Base-by-base conservation (phyloP, 2,797 vertebrate genomes). In the Hemibagrus guttatus region DNA sequence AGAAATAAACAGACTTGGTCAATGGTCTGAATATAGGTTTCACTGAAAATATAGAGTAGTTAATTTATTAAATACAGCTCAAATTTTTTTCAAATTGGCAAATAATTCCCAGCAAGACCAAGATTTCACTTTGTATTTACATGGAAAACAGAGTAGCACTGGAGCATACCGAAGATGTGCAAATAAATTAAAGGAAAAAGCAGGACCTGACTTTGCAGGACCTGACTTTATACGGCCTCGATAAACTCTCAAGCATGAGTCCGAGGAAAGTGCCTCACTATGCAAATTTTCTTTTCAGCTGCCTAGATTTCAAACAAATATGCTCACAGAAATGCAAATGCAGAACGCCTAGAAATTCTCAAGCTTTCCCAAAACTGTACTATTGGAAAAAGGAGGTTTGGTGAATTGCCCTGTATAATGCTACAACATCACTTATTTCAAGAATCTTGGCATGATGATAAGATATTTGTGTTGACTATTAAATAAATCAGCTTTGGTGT, bases 241-340 rank as follows among this genome's bases (percentile, higher is more conserved):
- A 66, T 4, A 28, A 66, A 64, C 58, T 76, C 71, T 74, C n/a
- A 61, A 56, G 59, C 17, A 52, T 23, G 9, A 64, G 28, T 21
- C n/a, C 17, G 59, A 64, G 46, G 72, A 76, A 49, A 76, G 59
- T 66, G 72, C 71, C 46, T 49, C 14, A 28, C n/a, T 84, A 94
- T 94, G 94, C 93, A 95, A 95, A 96, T 92, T 7, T 11, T 31
- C 76, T 86, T 84, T 87, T 88, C 88, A 89, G 84, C 87, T 85
- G 80, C 88, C 92, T 87, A 92, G 91, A 63, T 82, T 79, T 89
- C 91, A 96, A 94, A 93, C 95, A 96, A 96, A 96, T 95, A 1
- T 76, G 92, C 72, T 86, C 91, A 92, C 91, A 93, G 90, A 80
- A 85, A 95, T 94, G 94, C 94, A 96, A 96, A 87, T 21, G 79